Evolutionary conservation across 37 sponge, comb jelly and placozoan species (phyloP), one percentile per base, ranked within the genome.

Genomic region (Spongilla lacustris): DNA sequence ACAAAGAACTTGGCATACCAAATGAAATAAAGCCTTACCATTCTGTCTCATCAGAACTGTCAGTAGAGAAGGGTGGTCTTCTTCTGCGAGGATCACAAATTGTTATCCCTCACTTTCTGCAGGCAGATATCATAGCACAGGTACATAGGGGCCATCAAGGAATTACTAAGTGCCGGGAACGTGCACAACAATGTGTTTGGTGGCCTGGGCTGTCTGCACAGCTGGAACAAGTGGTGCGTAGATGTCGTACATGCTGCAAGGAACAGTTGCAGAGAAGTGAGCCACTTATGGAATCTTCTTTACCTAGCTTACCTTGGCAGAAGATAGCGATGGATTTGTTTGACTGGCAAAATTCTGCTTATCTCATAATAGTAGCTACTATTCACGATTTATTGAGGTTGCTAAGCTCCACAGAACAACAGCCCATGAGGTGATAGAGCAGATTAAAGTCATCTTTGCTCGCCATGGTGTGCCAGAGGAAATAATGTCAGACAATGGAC

Each of bases 291-390:
- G 76, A 82, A n/a, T 58, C 76, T 27, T 66, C 38, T 36, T 28
- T 83, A 69, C 90, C 90, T 30, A 26, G 13, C 6, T 66, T 77
- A 11, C 90, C 85, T 28, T 89, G 90, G 90, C 77, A 83, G 36
- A 89, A 36, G 29, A 29, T 89, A 9, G 84, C 36, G 0, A 75
- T 77, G 1, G 91, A 90, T 71, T 38, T 90, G 31, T 79, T 85
- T 32, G 69, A 85, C 8, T 84, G 74, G 73, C 68, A 84, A 69
- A 67, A 83, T 5, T 35, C 34, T 8, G 23, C 58, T 25, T 89
- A 74, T 32, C 69, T 89, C 17, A 21, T 84, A 33, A 66, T 84
- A 10, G 75, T 89, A 14, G 84, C 46, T 85, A 90, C 37, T 79
- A 74, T 31, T 84, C 90, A n/a, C 50, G 81, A 12, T 84, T 30